These are phyloP conservation scores for Myripristis jacobus DNA, from an alignment of 2,797 vertebrate species.

Conservation along the genomic window DNA sequence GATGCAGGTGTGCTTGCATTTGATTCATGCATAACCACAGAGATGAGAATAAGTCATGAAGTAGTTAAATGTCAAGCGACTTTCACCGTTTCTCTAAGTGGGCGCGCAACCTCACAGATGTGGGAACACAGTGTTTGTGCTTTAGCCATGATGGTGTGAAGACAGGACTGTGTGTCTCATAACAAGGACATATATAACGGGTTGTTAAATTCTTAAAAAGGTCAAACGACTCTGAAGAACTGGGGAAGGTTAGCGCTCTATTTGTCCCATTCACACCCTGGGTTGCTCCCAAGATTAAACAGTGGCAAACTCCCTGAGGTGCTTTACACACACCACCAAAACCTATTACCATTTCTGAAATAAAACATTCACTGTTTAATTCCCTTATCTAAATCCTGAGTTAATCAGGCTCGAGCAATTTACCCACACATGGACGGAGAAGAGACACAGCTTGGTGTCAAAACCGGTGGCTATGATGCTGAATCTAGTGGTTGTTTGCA, in stretches of 20 bases:
- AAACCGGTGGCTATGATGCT: slow-evolving; percentile 13
- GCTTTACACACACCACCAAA: slow-evolving; percentile 20
- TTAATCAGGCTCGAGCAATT: slow-evolving; percentile 51
- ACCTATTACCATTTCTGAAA: slow-evolving; percentile 45
- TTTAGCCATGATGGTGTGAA: too few relatives aligned
- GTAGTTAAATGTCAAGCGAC: slow-evolving; percentile 16
- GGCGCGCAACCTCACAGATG: not conserved
- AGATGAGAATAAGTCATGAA: slow-evolving; percentile 24
- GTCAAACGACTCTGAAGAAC: not conserved
- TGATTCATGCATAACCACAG: slow-evolving; percentile 11
- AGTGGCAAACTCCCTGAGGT: slow-evolving; percentile 35
- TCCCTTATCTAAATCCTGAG: slow-evolving; percentile 54
- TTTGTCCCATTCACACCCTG: slow-evolving; percentile 24
- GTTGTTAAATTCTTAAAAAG: slow-evolving; percentile 14
- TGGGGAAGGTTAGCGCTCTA: not conserved
- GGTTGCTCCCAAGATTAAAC: slow-evolving; percentile 1
- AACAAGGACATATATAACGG: not conserved
- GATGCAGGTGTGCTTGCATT: slow-evolving; percentile 15
- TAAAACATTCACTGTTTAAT: slow-evolving; percentile 46
- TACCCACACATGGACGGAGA: slow-evolving; percentile 46
- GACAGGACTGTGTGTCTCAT: slow-evolving; percentile 5
- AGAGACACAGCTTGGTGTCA: not conserved
- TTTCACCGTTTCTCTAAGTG: not conserved
- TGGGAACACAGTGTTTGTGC: not conserved
- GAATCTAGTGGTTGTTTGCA: not conserved